Evolutionary conservation across 1,140 invertebrate genomes (phyloP).

Genomic region (Pseudomyrmex concolor): DNA sequence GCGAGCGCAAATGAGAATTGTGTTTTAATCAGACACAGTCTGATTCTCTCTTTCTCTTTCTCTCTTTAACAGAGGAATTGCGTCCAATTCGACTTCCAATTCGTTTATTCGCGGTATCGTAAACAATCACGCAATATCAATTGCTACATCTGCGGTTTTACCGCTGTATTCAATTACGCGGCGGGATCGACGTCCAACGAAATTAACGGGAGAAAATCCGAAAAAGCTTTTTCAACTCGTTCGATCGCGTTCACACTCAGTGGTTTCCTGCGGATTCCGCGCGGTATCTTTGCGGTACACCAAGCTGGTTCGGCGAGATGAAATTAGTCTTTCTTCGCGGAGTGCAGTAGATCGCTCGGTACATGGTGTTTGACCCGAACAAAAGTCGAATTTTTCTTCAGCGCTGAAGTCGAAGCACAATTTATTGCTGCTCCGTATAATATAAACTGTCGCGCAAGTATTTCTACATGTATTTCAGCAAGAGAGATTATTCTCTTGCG

Average conservation of each 20-base stretch:
- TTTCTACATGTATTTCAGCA: background rate
- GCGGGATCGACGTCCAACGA: background rate
- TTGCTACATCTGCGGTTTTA: slow-evolving; percentile 10
- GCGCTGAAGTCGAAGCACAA: background rate
- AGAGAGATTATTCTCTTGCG: background rate
- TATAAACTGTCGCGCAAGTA: background rate
- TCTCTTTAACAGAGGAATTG: background rate
- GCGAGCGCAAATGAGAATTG: background rate
- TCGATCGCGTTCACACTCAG: slow-evolving; percentile 4
- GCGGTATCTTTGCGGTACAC: slow-evolving; percentile 3
- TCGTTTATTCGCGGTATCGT: background rate
- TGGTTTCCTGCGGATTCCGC: slow-evolving; percentile 20
- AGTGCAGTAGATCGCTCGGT: background rate
- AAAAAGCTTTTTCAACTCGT: slow-evolving; percentile 25
- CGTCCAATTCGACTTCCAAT: background rate
- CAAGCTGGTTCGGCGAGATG: background rate
- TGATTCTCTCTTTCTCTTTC: too few species aligned
- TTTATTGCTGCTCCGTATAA: background rate
- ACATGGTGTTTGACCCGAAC: too few species aligned
- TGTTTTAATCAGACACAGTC: too few species aligned
- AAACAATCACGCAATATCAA: slow-evolving; percentile 27
- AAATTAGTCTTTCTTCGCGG: slow-evolving; percentile 28
- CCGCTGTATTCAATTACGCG: slow-evolving; percentile 34
- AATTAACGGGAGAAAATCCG: slow-evolving; percentile 25
- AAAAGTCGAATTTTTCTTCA: background rate